Conservation (phyloP, 2,113 vertebrate species). For the Bettongia penicillata region DNA sequence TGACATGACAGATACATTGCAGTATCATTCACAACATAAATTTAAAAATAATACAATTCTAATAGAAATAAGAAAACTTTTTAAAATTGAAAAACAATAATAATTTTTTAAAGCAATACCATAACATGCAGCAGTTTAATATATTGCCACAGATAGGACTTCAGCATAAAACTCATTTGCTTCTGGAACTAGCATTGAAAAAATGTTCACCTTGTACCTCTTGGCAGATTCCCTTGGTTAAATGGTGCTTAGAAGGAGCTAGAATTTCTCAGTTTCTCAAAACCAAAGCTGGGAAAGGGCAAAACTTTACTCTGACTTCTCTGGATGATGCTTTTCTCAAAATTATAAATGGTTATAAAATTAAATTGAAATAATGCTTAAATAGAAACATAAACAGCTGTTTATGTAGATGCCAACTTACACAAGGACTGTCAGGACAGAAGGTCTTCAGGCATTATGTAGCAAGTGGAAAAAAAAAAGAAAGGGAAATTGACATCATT, state of each 20-base stretch:
- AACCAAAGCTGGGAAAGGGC: background rate
- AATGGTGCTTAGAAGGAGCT: background rate
- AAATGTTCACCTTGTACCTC: background rate
- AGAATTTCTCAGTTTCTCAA: slow-evolving; percentile 20
- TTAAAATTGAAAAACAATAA: background rate
- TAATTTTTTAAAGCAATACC: background rate
- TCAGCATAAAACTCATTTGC: background rate
- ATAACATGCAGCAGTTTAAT: background rate
- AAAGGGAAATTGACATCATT: background rate
- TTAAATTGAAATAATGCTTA: background rate
- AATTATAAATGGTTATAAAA: background rate
- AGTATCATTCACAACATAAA: background rate
- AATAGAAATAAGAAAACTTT: background rate
- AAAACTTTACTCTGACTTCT: slow-evolving; percentile 5
- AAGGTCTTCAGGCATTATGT: slow-evolving; percentile 1
- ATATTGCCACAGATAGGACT: background rate
- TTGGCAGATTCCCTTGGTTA: background rate
- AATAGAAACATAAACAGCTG: slow-evolving; percentile 17
- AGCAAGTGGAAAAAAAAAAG: background rate
- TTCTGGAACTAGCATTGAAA: background rate
- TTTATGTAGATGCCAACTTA: slow-evolving; percentile 19
- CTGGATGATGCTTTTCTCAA: background rate
- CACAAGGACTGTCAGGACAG: slow-evolving; percentile 24
- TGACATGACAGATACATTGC: background rate
- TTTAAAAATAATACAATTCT: slow-evolving; percentile 15